Conservation (phyloP, 1,140 invertebrate species). For the Holcopasites calliopsidis region DNA sequence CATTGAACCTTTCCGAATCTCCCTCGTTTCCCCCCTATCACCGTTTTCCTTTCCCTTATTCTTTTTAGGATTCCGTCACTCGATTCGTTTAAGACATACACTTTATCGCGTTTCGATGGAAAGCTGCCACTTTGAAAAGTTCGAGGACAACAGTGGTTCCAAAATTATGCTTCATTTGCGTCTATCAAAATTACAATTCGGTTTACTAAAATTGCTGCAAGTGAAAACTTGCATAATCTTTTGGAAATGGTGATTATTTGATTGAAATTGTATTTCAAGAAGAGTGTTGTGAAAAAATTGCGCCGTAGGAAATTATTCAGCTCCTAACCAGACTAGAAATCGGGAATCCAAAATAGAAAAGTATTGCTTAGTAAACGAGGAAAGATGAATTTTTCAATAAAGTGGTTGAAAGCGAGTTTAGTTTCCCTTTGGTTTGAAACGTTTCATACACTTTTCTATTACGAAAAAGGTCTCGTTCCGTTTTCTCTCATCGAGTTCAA, state of each 20-base stretch:
- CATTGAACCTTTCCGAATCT: conserved; percentile 36
- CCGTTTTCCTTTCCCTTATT: background rate
- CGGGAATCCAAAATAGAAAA: too few species aligned
- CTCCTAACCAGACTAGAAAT: too few species aligned
- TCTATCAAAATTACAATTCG: too few species aligned
- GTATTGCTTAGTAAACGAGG: too few species aligned
- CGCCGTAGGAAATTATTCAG: too few species aligned
- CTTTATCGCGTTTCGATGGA: conserved; percentile 1
- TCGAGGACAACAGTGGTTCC: background rate
- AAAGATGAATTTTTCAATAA: too few species aligned
- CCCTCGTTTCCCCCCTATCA: background rate
- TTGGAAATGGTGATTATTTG: too few species aligned
- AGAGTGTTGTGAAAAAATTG: too few species aligned
- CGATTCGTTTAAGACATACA: conserved; percentile 23
- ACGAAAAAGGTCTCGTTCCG: background rate
- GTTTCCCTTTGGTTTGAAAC: background rate
- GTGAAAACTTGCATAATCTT: background rate
- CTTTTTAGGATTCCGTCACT: background rate
- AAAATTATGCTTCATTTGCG: background rate
- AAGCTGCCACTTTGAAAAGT: background rate
- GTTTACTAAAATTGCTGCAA: too few species aligned
- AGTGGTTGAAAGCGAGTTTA: background rate
- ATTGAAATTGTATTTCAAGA: too few species aligned
- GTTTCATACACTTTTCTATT: conserved; percentile 4
- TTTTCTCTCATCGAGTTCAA: conserved; percentile 48